These are phyloP conservation scores for Myotis myotis DNA, from an alignment of 2,797 vertebrate species.

Conservation along the genomic window DNA sequence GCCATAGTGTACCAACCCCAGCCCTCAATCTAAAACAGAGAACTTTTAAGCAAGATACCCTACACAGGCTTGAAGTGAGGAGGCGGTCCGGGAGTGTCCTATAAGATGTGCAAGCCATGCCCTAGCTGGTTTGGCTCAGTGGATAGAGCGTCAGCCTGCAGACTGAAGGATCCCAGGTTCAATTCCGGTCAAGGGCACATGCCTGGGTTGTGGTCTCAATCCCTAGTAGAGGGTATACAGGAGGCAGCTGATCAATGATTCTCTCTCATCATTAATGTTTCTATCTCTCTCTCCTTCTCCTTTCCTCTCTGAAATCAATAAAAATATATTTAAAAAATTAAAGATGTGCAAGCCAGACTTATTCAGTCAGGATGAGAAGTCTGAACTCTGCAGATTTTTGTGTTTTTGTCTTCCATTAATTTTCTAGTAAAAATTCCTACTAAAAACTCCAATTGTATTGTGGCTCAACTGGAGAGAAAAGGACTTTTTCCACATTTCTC, in stretches of 20 bases:
- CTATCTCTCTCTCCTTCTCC: too few relatives aligned
- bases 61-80: neutral
- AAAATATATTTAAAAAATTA: too few relatives aligned
- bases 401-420: neutral
- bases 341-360: neutral
- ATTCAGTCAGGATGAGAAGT: neutral
- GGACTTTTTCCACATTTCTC: neutral
- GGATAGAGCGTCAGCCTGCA: too few relatives aligned
- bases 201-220: too few relatives aligned
- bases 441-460: neutral
- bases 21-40: neutral
- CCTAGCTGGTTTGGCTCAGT: too few relatives aligned
- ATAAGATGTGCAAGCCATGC: neutral
- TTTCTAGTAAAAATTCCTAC: constrained; percentile 19
- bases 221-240: too few relatives aligned
- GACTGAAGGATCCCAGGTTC: too few relatives aligned
- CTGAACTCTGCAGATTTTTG: neutral
- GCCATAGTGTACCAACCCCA: neutral
- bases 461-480: neutral
- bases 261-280: too few relatives aligned
- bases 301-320: too few relatives aligned
- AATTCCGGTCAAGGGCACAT: too few relatives aligned
- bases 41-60: neutral
- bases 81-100: neutral
- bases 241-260: too few relatives aligned